These are phyloP conservation scores for Dyspetes luteomarginatus DNA, from an alignment of 2,888 invertebrate genomes.

Conservation along the genomic window DNA sequence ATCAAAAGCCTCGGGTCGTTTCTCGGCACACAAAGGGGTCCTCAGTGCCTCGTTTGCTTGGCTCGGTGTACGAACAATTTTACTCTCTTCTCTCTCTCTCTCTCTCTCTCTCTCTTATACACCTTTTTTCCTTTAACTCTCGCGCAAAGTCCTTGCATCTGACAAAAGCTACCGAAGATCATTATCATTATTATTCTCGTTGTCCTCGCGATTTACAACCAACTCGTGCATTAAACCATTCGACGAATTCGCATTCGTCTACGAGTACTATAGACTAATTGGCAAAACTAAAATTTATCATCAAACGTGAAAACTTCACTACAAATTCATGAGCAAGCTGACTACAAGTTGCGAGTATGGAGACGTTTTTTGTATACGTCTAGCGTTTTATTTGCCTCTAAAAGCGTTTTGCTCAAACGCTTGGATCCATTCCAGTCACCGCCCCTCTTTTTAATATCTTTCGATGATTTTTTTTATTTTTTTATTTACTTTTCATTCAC, in stretches of 20 bases:
- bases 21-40: conserved; percentile 50
- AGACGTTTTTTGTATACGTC: neutral
- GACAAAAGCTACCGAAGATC: conserved; percentile 35
- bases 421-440: neutral
- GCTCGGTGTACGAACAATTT: conserved; percentile 18
- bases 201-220: conserved; percentile 63
- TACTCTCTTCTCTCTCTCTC: conserved; percentile 31
- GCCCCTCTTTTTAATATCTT: conserved; percentile 25
- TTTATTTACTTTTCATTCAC: neutral
- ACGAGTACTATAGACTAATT: conserved; percentile 52
- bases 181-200: conserved; percentile 63
- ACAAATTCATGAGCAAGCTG: conserved; percentile 21
- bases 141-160: conserved; percentile 5
- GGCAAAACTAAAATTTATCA: conserved; percentile 59
- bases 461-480: neutral
- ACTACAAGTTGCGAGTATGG: conserved; percentile 1
- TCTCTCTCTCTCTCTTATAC: conserved; percentile 16
- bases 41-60: conserved; percentile 49
- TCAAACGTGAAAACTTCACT: conserved; percentile 47
- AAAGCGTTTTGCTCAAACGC: conserved; percentile 15
- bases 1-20: conserved; percentile 64
- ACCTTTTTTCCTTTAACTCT: conserved; percentile 20
- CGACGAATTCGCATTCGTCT: conserved; percentile 12
- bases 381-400: conserved; percentile 41
- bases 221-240: conserved; percentile 35